Conservation (phyloP, 2,797 vertebrate species). For the Leptodactylus fallax region DNA sequence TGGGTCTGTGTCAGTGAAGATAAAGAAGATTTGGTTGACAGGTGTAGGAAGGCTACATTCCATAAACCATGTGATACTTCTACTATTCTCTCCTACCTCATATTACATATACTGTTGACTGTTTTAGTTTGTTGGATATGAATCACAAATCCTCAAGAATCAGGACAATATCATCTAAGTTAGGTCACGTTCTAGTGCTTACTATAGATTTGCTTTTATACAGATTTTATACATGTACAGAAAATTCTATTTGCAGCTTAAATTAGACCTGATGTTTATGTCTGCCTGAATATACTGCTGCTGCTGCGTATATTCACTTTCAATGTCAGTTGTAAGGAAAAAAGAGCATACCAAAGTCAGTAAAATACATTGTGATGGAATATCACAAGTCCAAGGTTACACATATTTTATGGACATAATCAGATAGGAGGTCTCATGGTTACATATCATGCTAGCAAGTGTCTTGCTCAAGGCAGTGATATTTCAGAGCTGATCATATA, state of each 20-base stretch:
- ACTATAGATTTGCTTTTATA: neutral
- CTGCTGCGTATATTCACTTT: neutral
- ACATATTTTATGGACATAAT: slow-evolving; percentile 18
- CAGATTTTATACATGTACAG: neutral
- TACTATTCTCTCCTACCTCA: too few relatives aligned
- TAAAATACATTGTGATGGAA: slow-evolving; percentile 11
- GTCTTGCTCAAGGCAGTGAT: slow-evolving; percentile 16
- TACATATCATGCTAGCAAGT: slow-evolving; percentile 8
- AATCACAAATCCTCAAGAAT: too few relatives aligned
- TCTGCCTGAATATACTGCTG: neutral
- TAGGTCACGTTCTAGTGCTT: neutral
- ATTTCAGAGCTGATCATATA: neutral
- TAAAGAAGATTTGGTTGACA: too few relatives aligned
- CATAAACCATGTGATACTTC: too few relatives aligned
- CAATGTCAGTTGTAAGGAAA: neutral
- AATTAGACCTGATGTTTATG: neutral
- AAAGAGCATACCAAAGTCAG: neutral
- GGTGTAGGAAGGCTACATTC: too few relatives aligned
- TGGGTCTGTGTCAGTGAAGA: too few relatives aligned
- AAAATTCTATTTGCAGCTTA: neutral
- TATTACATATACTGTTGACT: too few relatives aligned
- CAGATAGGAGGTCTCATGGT: neutral
- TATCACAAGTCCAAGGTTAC: slow-evolving; percentile 16
- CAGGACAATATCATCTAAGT: neutral
- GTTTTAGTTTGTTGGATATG: too few relatives aligned